Conservation (phyloP, 2,797 vertebrate genomes). For the Pseudomugil tenellus region DNA sequence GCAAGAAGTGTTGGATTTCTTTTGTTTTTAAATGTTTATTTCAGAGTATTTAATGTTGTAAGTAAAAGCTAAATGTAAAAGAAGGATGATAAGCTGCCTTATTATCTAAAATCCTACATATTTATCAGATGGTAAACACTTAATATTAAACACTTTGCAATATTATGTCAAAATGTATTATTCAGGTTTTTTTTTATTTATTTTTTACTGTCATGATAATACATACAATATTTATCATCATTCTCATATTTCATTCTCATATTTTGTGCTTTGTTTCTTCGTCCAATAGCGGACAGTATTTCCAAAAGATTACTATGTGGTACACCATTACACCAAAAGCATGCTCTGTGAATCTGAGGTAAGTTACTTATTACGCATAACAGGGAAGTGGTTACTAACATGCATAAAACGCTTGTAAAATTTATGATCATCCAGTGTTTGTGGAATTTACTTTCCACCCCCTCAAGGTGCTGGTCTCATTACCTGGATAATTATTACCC, state of each 20-base stretch:
- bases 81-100: not conserved
- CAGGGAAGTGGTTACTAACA: constrained; percentile 7
- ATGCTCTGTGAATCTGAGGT: constrained; percentile 81
- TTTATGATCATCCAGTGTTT: not conserved
- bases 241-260: constrained; percentile 6
- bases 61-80: not conserved
- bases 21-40: not conserved
- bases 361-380: constrained; percentile 53
- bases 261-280: constrained; percentile 7
- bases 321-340: constrained; percentile 76
- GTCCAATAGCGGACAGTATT: constrained; percentile 77
- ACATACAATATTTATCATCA: not conserved
- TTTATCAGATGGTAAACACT: not conserved
- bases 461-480: not conserved
- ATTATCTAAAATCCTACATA: not conserved
- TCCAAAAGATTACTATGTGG: constrained; percentile 81
- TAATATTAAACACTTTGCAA: not conserved
- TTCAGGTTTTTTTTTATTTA: not conserved
- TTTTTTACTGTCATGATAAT: not conserved
- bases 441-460: not conserved
- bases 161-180: not conserved
- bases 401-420: not conserved
- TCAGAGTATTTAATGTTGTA: not conserved
- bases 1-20: not conserved
- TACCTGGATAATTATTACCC: not conserved